Conservation (phyloP, 2,113 vertebrate species). For the Sakesphorus luctuosus region DNA sequence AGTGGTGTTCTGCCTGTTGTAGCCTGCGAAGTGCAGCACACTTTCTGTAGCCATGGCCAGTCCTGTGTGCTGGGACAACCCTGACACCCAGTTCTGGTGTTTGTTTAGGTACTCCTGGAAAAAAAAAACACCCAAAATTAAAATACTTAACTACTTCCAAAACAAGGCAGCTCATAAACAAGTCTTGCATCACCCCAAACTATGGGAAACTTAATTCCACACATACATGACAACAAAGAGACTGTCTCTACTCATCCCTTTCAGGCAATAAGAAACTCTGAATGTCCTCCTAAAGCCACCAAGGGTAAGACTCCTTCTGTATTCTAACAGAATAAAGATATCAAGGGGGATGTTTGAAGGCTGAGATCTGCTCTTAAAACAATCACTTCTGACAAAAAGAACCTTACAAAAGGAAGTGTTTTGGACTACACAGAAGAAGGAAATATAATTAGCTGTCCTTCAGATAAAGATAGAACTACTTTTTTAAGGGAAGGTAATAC, state of each 20-base stretch:
- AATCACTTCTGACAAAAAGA: neutral
- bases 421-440: neutral
- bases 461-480: neutral
- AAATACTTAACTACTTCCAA: neutral
- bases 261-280: neutral
- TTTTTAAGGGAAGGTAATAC: neutral
- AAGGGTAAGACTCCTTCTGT: neutral
- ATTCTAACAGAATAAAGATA: neutral
- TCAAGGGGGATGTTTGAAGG: neutral
- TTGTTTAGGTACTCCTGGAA: constrained; percentile 94
- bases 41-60: constrained; percentile 97
- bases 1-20: constrained; percentile 93
- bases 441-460: neutral
- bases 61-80: constrained; percentile 94
- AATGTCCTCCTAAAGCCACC: neutral
- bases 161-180: neutral
- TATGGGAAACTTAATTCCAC: neutral
- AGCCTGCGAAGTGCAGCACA: constrained; percentile 92
- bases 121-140: neutral
- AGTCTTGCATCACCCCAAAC: neutral
- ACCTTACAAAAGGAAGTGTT: neutral
- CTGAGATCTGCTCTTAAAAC: neutral
- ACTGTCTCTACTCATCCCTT: neutral
- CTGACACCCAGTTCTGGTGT: constrained; percentile 95
- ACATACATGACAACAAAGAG: neutral